phyloP scores from a whole-genome alignment of 1,140 invertebrate genomes.

The Microvelia longipes region DNA sequence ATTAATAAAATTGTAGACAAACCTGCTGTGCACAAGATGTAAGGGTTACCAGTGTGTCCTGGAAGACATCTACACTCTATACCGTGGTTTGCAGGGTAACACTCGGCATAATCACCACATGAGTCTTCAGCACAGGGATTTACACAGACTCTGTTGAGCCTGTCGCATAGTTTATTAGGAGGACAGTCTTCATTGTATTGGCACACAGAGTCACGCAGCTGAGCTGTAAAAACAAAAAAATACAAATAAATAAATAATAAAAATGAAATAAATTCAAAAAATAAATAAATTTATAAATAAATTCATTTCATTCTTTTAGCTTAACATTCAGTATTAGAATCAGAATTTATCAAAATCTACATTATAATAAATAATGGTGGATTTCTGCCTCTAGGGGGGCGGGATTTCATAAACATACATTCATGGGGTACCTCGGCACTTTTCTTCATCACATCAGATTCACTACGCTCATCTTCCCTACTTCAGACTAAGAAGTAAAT shows the following conservation, averaged over 20 bases:
- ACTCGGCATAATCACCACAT: conserved; percentile 71
- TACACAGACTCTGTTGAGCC: conserved; percentile 62
- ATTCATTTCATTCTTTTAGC: not conserved
- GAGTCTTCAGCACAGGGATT: conserved; percentile 67
- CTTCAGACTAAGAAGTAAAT: too few species aligned
- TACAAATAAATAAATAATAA: too few species aligned
- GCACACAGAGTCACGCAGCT: conserved; percentile 47
- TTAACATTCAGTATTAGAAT: too few species aligned
- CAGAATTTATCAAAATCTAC: too few species aligned
- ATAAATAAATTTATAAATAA: conserved; percentile 7
- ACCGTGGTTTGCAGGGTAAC: conserved; percentile 56
- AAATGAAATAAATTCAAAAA: too few species aligned
- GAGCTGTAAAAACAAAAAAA: conserved; percentile 9
- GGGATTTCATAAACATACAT: too few species aligned
- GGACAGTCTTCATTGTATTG: conserved; percentile 82
- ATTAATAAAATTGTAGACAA: too few species aligned
- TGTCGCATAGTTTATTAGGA: conserved; percentile 60
- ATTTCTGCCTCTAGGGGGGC: too few species aligned
- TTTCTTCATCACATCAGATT: too few species aligned
- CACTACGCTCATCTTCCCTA: too few species aligned
- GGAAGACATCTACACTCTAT: conserved; percentile 59
- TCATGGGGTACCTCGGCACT: too few species aligned
- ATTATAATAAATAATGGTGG: too few species aligned
- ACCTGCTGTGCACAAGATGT: conserved; percentile 50
- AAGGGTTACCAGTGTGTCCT: conserved; percentile 64